Conservation (phyloP, 2,888 invertebrate species). For the Phyllotreta cruciferae region DNA sequence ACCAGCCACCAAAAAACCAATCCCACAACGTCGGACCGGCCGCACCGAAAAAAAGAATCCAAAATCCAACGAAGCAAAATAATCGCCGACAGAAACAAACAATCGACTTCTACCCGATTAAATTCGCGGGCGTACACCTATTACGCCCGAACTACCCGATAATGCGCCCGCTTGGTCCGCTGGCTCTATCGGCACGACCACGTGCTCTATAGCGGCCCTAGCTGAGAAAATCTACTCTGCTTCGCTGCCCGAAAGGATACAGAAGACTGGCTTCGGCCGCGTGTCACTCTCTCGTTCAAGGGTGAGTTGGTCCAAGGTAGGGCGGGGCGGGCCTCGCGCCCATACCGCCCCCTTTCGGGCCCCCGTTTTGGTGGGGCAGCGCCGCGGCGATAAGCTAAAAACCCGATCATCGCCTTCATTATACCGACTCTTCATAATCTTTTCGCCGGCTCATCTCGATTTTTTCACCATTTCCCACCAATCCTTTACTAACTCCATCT, state of each 20-base stretch:
- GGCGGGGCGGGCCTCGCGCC: slow-evolving; percentile 47
- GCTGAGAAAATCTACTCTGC: slow-evolving; percentile 50
- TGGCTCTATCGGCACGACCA: slow-evolving; percentile 53
- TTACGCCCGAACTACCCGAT: slow-evolving; percentile 57
- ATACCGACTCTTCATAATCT: slow-evolving; percentile 24
- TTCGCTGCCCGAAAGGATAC: slow-evolving; percentile 58
- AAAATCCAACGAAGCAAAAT: slow-evolving; percentile 32
- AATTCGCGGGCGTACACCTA: slow-evolving; percentile 54
- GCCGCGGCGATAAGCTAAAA: slow-evolving; percentile 35
- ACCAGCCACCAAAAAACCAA: slow-evolving; percentile 20
- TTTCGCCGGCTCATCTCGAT: neutral
- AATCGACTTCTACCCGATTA: slow-evolving; percentile 48
- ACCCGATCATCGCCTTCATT: slow-evolving; percentile 35
- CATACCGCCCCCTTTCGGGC: slow-evolving; percentile 39
- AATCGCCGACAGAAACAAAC: slow-evolving; percentile 38
- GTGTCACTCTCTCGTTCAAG: slow-evolving; percentile 60
- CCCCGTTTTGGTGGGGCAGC: slow-evolving; percentile 21
- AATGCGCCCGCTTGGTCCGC: slow-evolving; percentile 55
- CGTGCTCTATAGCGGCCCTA: slow-evolving; percentile 56
- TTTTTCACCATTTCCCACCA: neutral
- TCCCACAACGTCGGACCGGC: slow-evolving; percentile 28
- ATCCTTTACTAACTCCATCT: neutral
- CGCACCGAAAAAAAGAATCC: slow-evolving; percentile 30
- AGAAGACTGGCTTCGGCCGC: slow-evolving; percentile 59
- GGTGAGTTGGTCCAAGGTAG: slow-evolving; percentile 59